Evolutionary conservation across 2,888 invertebrate genomes (phyloP).

Genomic region (Xiphydria camelus): DNA sequence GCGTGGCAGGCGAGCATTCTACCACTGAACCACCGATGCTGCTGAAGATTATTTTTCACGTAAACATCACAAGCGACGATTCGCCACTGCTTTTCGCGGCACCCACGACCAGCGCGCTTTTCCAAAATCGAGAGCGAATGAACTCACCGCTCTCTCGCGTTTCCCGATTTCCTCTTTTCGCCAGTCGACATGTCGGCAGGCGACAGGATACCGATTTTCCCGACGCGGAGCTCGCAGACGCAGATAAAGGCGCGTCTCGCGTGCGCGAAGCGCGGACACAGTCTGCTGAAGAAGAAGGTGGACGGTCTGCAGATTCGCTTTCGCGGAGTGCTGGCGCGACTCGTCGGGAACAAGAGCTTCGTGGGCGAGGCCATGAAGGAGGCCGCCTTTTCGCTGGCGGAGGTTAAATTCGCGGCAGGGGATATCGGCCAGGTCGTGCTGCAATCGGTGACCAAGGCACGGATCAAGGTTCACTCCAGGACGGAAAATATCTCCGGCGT

Average conservation of each 20-base stretch:
- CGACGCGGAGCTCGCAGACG: slow-evolving; percentile 61
- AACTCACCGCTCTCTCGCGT: no score
- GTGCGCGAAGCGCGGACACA: slow-evolving; percentile 67
- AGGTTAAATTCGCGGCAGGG: slow-evolving; percentile 68
- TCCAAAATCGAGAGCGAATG: no score
- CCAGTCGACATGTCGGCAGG: not conserved
- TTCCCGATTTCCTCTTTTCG: no score
- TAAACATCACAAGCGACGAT: no score
- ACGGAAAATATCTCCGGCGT: slow-evolving; percentile 70
- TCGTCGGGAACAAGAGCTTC: slow-evolving; percentile 65
- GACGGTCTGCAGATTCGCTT: slow-evolving; percentile 67
- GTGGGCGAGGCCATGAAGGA: slow-evolving; percentile 71
- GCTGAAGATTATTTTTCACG: no score
- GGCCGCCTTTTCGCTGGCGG: slow-evolving; percentile 67
- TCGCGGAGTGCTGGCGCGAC: slow-evolving; percentile 63
- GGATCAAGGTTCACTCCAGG: slow-evolving; percentile 62
- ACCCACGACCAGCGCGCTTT: no score
- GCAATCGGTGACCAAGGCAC: slow-evolving; percentile 67
- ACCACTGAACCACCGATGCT: slow-evolving; percentile 57
- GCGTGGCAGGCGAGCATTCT: slow-evolving; percentile 58
- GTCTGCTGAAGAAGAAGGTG: slow-evolving; percentile 67
- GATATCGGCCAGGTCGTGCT: slow-evolving; percentile 67
- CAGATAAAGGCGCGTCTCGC: slow-evolving; percentile 65
- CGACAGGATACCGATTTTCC: slow-evolving; percentile 53
- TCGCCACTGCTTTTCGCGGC: no score